Conservation (phyloP, 2,797 vertebrate species). For the Knipowitschia caucasica region DNA sequence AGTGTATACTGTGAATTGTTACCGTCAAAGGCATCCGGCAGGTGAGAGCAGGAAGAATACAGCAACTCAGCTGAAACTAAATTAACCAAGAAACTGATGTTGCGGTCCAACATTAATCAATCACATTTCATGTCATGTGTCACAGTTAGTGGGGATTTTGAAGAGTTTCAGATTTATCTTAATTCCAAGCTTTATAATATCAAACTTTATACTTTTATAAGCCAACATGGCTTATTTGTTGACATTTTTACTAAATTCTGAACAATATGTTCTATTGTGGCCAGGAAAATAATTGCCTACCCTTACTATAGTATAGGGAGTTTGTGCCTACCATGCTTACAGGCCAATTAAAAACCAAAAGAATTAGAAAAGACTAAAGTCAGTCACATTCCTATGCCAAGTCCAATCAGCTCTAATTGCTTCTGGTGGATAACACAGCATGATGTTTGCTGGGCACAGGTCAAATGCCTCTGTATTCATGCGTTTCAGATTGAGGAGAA, state of each 20-base stretch:
- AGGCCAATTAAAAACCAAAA: slow-evolving; percentile 12
- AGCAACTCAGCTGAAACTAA: background rate
- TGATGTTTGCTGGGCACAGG: background rate
- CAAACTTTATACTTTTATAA: too few species aligned
- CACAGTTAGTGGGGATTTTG: too few species aligned
- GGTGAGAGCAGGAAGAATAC: background rate
- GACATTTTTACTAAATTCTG: too few species aligned
- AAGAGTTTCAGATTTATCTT: too few species aligned
- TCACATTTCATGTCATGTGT: too few species aligned
- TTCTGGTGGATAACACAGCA: slow-evolving; percentile 12
- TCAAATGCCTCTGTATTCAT: slow-evolving; percentile 11
- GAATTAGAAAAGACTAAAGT: slow-evolving; percentile 1
- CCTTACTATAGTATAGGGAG: too few species aligned
- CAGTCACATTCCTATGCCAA: slow-evolving; percentile 23
- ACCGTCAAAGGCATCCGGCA: background rate
- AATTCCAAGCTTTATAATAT: too few species aligned
- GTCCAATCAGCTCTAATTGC: slow-evolving; percentile 20
- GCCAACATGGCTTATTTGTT: too few species aligned
- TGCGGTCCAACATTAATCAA: background rate
- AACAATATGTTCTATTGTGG: too few species aligned
- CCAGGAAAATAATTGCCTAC: too few species aligned
- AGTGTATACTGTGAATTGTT: background rate
- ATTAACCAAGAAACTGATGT: background rate
- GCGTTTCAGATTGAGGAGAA: too few species aligned
- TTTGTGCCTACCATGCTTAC: too few species aligned